These are phyloP conservation scores for Antrozous pallidus DNA, from an alignment of 2,797 vertebrate genomes.

Conservation along the genomic window DNA sequence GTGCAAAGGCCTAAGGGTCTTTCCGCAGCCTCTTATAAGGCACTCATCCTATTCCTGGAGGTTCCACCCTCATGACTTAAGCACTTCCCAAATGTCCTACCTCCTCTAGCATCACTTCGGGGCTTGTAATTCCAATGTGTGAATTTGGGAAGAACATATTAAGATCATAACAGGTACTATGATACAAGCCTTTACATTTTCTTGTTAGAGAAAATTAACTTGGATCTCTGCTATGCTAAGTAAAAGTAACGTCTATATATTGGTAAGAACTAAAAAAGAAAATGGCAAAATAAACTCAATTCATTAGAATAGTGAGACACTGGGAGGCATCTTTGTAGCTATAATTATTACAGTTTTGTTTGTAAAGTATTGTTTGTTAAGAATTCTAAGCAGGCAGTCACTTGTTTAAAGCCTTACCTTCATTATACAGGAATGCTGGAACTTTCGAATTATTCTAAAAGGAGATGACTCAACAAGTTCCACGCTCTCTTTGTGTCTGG, in stretches of 20 bases:
- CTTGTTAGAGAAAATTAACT: background rate
- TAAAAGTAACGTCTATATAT: background rate
- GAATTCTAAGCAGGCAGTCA: background rate
- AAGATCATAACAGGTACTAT: background rate
- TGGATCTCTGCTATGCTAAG: background rate
- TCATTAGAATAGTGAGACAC: background rate
- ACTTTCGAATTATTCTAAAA: background rate
- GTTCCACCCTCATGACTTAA: too few relatives aligned
- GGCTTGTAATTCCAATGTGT: background rate
- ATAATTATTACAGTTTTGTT: background rate
- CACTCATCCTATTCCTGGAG: background rate
- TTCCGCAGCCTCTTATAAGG: background rate
- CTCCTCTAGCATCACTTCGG: background rate
- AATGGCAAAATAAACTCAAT: constrained; percentile 7
- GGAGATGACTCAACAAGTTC: background rate
- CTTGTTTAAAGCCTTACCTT: background rate
- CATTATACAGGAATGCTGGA: background rate
- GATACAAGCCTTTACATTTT: constrained; percentile 9
- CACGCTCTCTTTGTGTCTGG: background rate
- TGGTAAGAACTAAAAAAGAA: background rate
- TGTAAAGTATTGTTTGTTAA: background rate
- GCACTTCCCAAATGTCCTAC: background rate
- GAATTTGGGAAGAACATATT: background rate
- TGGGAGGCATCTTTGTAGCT: background rate
- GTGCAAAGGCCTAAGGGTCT: background rate